phyloP scores from a whole-genome alignment of 2,888 invertebrate genomes.

The Napeogenes inachia region DNA sequence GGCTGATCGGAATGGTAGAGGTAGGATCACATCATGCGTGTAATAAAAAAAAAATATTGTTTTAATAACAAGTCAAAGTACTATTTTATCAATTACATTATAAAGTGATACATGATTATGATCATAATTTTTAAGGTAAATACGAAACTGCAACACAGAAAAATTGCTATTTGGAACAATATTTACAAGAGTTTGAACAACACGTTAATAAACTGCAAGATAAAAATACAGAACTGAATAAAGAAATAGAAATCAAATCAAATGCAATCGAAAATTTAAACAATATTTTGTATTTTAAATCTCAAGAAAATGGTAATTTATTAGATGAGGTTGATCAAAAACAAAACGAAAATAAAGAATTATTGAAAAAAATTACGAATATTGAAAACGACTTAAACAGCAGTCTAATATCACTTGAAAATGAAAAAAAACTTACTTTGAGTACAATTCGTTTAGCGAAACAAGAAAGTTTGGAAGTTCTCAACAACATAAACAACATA shows the following conservation, averaged over 20 bases:
- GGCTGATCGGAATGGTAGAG: no score
- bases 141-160: slow-evolving; percentile 51
- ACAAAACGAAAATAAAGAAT: slow-evolving; percentile 42
- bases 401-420: slow-evolving; percentile 42
- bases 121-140: slow-evolving; percentile 40
- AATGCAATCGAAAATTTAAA: slow-evolving; percentile 50
- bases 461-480: slow-evolving; percentile 54
- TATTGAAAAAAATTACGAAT: slow-evolving; percentile 43
- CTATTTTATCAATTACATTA: no score
- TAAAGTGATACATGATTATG: neutral
- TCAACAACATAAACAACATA: slow-evolving; percentile 51
- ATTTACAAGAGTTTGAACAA: slow-evolving; percentile 42
- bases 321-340: slow-evolving; percentile 45
- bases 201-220: slow-evolving; percentile 43
- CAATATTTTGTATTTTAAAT: slow-evolving; percentile 47
- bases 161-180: slow-evolving; percentile 54
- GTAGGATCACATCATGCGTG: no score
- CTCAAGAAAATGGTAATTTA: slow-evolving; percentile 50
- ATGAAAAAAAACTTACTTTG: slow-evolving; percentile 46
- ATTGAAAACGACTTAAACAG: slow-evolving; percentile 41
- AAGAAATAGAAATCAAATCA: slow-evolving; percentile 47
- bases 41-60: no score
- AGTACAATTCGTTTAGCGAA: slow-evolving; percentile 46
- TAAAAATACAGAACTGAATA: slow-evolving; percentile 41
- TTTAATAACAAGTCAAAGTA: no score